Evolutionary conservation across 2,888 invertebrate species (phyloP).

Genomic region (Leucozona laternaria): DNA sequence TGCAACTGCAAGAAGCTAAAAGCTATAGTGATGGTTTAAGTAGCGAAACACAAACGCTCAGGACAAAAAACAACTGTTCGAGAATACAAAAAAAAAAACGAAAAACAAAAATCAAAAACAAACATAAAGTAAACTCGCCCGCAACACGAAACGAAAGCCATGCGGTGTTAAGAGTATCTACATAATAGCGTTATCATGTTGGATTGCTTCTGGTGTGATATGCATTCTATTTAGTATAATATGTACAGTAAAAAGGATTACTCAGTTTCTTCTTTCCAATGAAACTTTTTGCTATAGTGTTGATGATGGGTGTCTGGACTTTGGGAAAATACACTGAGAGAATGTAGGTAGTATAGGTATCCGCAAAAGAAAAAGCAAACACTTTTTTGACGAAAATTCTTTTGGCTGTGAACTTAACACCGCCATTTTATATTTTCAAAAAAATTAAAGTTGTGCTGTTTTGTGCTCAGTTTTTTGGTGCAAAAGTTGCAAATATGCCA

Average conservation of each 20-base stretch:
- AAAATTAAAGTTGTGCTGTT: too few species aligned
- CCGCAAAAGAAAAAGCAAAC: too few species aligned
- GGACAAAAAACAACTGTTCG: neutral
- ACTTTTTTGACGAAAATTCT: too few species aligned
- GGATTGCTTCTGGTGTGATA: constrained; percentile 47
- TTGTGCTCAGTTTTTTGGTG: too few species aligned
- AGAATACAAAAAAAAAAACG: neutral
- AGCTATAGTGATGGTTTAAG: constrained; percentile 22
- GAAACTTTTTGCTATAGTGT: neutral
- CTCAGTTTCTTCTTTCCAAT: constrained; percentile 23
- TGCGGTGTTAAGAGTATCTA: constrained; percentile 52
- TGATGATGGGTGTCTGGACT: constrained; percentile 9
- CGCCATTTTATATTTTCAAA: too few species aligned
- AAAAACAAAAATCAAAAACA: neutral
- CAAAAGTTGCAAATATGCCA: too few species aligned
- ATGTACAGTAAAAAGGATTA: constrained; percentile 46
- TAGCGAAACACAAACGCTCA: neutral
- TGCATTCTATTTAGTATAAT: constrained; percentile 28
- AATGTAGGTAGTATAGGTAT: too few species aligned
- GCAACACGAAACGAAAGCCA: constrained; percentile 34
- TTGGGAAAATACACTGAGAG: neutral
- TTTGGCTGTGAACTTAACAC: too few species aligned
- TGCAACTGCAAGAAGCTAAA: constrained; percentile 47
- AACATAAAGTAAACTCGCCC: constrained; percentile 34
- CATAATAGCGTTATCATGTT: constrained; percentile 65